Conservation (phyloP, 1,140 invertebrate species). For the Dryas iulia region DNA sequence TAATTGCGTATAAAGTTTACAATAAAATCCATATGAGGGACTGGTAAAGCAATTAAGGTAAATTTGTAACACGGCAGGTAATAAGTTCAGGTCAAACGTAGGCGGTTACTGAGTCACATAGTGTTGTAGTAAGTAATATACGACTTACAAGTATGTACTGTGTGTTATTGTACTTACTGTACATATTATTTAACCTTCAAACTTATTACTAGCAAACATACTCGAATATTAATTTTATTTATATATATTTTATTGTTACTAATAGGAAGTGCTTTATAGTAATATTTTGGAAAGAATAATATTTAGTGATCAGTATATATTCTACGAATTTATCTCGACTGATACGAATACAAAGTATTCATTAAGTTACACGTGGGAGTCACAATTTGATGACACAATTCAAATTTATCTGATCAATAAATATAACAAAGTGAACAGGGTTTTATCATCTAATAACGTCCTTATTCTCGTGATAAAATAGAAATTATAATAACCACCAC, state of each 20-base stretch:
- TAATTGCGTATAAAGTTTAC: background rate
- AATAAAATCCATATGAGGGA: background rate
- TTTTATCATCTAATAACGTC: background rate
- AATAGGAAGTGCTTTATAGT: too few relatives aligned
- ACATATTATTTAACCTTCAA: background rate
- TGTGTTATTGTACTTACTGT: background rate
- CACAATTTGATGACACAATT: background rate
- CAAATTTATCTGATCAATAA: background rate
- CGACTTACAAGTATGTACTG: background rate
- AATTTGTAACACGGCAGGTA: slow-evolving; percentile 35
- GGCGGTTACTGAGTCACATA: slow-evolving; percentile 42
- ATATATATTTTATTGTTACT: too few relatives aligned
- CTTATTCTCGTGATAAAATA: background rate
- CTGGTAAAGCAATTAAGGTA: slow-evolving; percentile 30
- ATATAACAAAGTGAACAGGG: background rate
- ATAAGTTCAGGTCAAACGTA: slow-evolving; percentile 29
- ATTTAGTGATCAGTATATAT: background rate
- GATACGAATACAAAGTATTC: too few relatives aligned
- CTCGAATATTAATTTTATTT: too few relatives aligned
- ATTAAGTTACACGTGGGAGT: background rate
- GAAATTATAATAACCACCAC: background rate
- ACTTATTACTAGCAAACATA: background rate
- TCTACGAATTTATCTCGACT: too few relatives aligned
- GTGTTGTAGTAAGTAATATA: slow-evolving; percentile 40
- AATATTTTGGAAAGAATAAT: background rate